Evolutionary conservation across 92 coral and sea anemone genomes (phyloP).

Genomic region (Heteractis magnifica): DNA sequence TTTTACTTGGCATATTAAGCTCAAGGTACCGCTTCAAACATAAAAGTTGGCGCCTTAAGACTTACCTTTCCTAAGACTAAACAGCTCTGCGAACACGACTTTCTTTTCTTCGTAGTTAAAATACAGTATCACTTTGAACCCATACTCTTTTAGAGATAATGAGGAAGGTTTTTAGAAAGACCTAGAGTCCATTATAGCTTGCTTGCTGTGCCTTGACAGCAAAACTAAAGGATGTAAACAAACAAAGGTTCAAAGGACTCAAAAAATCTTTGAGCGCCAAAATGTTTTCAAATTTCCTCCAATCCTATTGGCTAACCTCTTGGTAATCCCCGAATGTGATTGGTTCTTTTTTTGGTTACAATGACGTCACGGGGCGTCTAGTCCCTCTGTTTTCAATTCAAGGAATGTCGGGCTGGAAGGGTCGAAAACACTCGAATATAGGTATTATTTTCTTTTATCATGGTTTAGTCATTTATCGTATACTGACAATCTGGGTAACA

Average conservation of each 20-base stretch:
- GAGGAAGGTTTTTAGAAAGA: conserved; percentile 9
- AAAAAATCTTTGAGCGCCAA: conserved; percentile 75
- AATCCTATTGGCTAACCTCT: conserved; percentile 41
- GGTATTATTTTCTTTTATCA: background rate
- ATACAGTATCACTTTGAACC: conserved; percentile 24
- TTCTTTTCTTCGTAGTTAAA: conserved; percentile 33
- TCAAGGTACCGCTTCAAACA: background rate
- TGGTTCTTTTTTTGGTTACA: conserved; percentile 18
- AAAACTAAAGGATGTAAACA: conserved; percentile 73
- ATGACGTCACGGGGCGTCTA: conserved; percentile 51
- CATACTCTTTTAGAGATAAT: conserved; percentile 40
- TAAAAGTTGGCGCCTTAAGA: conserved; percentile 13
- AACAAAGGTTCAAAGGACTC: conserved; percentile 33
- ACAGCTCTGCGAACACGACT: conserved; percentile 39
- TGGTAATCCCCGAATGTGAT: conserved; percentile 26
- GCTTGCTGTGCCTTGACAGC: conserved; percentile 54
- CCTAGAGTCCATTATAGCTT: conserved; percentile 36
- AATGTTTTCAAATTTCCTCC: conserved; percentile 39
- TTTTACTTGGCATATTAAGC: background rate
- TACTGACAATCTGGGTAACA: too few relatives aligned
- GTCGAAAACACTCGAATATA: background rate
- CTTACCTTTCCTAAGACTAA: conserved; percentile 51
- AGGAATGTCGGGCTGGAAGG: background rate
- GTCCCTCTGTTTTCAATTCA: background rate
- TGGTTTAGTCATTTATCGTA: background rate